Conservation (phyloP, 1,140 invertebrate species). For the Rhyacophila brunnea region DNA sequence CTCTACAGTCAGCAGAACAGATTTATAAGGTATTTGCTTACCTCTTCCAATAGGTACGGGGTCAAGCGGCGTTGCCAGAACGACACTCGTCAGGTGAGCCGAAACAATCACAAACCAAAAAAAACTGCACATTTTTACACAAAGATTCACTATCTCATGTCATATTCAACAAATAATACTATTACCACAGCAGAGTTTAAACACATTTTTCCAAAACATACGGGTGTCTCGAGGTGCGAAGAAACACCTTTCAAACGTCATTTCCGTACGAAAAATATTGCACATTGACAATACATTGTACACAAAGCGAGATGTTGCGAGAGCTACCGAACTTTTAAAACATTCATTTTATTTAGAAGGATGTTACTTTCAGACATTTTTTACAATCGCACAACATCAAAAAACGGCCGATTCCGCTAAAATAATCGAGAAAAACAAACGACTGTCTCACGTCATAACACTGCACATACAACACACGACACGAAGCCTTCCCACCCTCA, state of each 20-base stretch:
- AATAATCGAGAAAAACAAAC: constrained; percentile 18
- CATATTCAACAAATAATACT: constrained; percentile 14
- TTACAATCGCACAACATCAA: background rate
- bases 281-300: constrained; percentile 20
- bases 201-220: constrained; percentile 27
- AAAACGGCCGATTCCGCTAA: background rate
- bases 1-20: constrained; percentile 13
- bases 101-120: constrained; percentile 22
- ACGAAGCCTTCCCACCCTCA: constrained; percentile 11
- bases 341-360: constrained; percentile 16
- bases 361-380: constrained; percentile 14
- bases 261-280: constrained; percentile 7
- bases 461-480: constrained; percentile 7
- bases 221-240: constrained; percentile 8
- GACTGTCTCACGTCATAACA: constrained; percentile 16
- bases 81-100: constrained; percentile 16
- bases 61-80: constrained; percentile 30
- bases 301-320: constrained; percentile 13
- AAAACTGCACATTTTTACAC: constrained; percentile 27
- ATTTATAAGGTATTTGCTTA: constrained; percentile 6
- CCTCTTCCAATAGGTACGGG: constrained; percentile 29
- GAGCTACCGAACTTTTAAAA: constrained; percentile 23
- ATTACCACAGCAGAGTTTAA: constrained; percentile 12
- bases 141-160: constrained; percentile 18
- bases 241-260: constrained; percentile 22